These are phyloP conservation scores for Aspidiotus rigidus DNA, from an alignment of 2,888 invertebrate genomes.

Conservation along the genomic window DNA sequence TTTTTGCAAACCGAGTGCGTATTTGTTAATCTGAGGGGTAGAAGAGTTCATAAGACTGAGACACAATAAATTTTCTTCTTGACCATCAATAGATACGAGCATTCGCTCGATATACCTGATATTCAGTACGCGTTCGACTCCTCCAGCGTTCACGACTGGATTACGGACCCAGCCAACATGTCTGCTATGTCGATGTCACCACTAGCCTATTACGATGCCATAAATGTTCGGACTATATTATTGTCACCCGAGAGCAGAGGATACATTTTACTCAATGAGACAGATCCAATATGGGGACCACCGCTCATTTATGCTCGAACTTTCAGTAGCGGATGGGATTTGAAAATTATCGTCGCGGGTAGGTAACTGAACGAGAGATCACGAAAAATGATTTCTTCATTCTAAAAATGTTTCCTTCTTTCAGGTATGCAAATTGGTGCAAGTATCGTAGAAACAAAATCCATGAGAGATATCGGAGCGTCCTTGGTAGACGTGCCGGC, in stretches of 20 bases:
- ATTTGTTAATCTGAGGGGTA: too few relatives aligned
- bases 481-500: conserved; percentile 50
- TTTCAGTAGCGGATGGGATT: conserved; percentile 48
- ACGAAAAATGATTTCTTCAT: neutral
- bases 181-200: conserved; percentile 48
- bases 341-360: conserved; percentile 44
- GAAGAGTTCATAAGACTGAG: too few relatives aligned
- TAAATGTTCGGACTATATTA: conserved; percentile 52
- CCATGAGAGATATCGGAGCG: conserved; percentile 52
- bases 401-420: neutral
- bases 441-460: conserved; percentile 51
- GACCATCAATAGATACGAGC: conserved; percentile 34
- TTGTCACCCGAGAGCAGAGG: conserved; percentile 57
- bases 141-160: conserved; percentile 50
- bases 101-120: conserved; percentile 48
- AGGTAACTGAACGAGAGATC: neutral
- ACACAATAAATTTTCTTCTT: too few relatives aligned
- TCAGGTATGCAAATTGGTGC: conserved; percentile 51
- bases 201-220: conserved; percentile 49
- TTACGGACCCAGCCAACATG: conserved; percentile 50
- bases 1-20: conserved; percentile 53
- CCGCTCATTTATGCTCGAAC: conserved; percentile 66
- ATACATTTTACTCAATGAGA: conserved; percentile 52
- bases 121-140: conserved; percentile 59
- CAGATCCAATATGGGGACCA: conserved; percentile 60